Evolutionary conservation across 2,797 vertebrate genomes (phyloP), one percentile per base, ranked within the genome.

Genomic region (Harpagifer antarcticus): DNA sequence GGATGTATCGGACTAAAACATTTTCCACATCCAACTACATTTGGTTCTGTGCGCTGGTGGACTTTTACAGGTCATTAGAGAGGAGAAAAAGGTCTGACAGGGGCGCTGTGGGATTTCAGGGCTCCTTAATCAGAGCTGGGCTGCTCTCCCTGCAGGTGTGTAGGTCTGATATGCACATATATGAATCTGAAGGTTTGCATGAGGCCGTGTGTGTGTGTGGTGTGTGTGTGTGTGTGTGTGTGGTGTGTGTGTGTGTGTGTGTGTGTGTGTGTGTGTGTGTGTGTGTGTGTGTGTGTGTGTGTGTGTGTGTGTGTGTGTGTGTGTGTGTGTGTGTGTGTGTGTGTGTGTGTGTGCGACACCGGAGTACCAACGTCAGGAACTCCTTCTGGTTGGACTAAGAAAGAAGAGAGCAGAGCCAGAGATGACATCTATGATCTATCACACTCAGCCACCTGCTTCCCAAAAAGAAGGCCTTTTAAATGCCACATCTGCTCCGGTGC

Each of bases 371-470:
- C 82, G 82, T 87, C 71, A 70, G 81, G 71, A 88, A 73, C 70
- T 79, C 72, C 79, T 90, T 83, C 74, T 72, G 79, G 55, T 59
- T 19, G 76, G 69, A 60, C 78, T 91, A 88, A 89, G 80, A 86
- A 77, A 82, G 89, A 86, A 81, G 83, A 88, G 82, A 88, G 90
- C 87, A 43, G 69, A 86, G 80, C 78, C 85, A 66, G 69, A 80
- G 79, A 90, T 90, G 91, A 89, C 90, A 88, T 75, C 83, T 86
- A 88, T 90, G 89, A 94, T 94, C 91, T 91, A 94, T 93, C 92
- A 93, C 88, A 84, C 88, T 88, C 85, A 77, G 88, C 91, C 93
- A 94, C 92, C 93, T 93, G 93, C 91, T 91, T 86, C 90, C 81
- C 74, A 53, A 81, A 90, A 90, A 89, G 69, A 90, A 91, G 90